These are phyloP conservation scores for Trachymyrmex septentrionalis DNA, from an alignment of 1,140 invertebrate genomes.

Conservation along the genomic window DNA sequence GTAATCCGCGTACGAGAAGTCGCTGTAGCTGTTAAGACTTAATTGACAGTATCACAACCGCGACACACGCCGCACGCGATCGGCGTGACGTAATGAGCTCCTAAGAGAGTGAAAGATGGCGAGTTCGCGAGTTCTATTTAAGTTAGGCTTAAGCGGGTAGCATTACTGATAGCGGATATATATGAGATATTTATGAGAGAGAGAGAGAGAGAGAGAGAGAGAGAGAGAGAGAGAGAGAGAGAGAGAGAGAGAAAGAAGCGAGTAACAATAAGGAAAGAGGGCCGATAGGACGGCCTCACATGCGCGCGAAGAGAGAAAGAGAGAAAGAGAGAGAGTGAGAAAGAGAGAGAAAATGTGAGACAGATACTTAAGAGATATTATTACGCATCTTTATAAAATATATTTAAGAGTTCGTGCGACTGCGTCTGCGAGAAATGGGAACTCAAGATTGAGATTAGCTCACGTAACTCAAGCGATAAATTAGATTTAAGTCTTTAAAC, in stretches of 20 bases:
- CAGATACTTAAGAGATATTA: constrained; percentile 53
- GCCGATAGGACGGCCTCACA: neutral
- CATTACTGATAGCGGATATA: constrained; percentile 30
- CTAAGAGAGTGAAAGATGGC: constrained; percentile 20
- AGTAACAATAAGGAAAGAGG: constrained; percentile 21
- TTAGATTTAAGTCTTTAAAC: constrained; percentile 44
- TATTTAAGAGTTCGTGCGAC: constrained; percentile 38
- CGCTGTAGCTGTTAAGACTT: constrained; percentile 47
- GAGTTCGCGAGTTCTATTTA: constrained; percentile 36
- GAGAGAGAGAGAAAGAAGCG: neutral
- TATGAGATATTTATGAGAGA: constrained; percentile 23
- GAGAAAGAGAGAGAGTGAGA: constrained; percentile 18
- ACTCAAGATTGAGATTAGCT: constrained; percentile 75
- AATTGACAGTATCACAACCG: constrained; percentile 35
- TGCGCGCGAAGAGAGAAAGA: neutral
- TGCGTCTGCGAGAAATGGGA: constrained; percentile 27
- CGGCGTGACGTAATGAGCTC: constrained; percentile 47
- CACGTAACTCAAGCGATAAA: constrained; percentile 64
- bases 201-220: neutral
- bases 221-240: neutral
- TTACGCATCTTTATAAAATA: constrained; percentile 61
- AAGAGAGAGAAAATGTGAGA: constrained; percentile 7
- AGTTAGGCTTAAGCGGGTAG: constrained; percentile 48
- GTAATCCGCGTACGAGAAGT: constrained; percentile 1
- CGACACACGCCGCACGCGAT: constrained; percentile 23